A percentile compares a stretch with the other conserved stretches of the same genome.
These are phyloP conservation scores for Zaprionus africanus DNA, from an alignment of 1,140 invertebrate species.

Conservation along the genomic window DNA sequence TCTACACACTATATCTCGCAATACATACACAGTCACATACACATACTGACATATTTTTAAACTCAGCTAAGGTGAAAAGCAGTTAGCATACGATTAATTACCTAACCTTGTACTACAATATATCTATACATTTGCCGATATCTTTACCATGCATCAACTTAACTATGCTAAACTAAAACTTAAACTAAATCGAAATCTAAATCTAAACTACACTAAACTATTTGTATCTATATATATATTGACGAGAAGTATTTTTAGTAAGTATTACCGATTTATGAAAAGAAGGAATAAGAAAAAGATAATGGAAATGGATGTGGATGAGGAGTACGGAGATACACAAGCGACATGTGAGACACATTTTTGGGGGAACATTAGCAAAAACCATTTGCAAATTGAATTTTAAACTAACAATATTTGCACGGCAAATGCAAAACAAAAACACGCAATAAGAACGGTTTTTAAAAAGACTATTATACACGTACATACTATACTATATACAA, in stretches of 20 bases:
- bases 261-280: constrained; percentile 13
- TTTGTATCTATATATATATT: constrained; percentile 61
- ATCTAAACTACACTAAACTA: constrained; percentile 55
- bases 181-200: constrained; percentile 32
- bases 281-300: not conserved
- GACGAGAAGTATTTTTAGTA: constrained; percentile 69
- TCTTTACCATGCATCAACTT: constrained; percentile 55
- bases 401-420: constrained; percentile 75
- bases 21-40: constrained; percentile 1
- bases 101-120: constrained; percentile 37
- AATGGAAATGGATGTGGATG: not conserved
- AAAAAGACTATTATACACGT: constrained; percentile 76
- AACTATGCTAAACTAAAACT: constrained; percentile 45
- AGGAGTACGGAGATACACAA: constrained; percentile 47
- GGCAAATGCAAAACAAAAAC: constrained; percentile 61
- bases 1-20: constrained; percentile 40
- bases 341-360: constrained; percentile 80
- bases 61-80: constrained; percentile 63
- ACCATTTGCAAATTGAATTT: constrained; percentile 77
- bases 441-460: constrained; percentile 79
- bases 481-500: constrained; percentile 48
- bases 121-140: constrained; percentile 64
- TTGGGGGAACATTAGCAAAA: constrained; percentile 79
- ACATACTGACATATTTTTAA: constrained; percentile 59
- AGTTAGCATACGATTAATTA: constrained; percentile 14